Evolutionary conservation across 1,140 invertebrate genomes (phyloP).

Genomic region (Anastrepha ludens): DNA sequence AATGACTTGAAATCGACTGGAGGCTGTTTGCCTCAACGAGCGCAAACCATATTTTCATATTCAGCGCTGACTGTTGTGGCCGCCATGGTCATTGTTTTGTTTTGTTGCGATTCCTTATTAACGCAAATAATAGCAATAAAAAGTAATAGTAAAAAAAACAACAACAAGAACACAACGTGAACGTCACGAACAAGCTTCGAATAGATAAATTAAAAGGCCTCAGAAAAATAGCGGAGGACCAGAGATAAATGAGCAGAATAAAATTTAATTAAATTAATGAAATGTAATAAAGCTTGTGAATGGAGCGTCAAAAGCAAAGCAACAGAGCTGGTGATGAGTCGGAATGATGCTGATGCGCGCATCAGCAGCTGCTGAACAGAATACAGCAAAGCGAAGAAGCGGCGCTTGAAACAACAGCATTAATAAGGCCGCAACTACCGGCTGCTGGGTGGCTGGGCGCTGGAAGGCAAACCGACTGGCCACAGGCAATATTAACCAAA

Average conservation of each 20-base stretch:
- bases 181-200: background rate
- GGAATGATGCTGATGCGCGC: background rate
- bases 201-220: background rate
- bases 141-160: background rate
- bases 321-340: background rate
- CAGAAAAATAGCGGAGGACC: background rate
- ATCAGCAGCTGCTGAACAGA: background rate
- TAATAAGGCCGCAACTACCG: background rate
- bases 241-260: constrained; percentile 34
- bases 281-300: constrained; percentile 43
- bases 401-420: background rate
- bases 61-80: background rate
- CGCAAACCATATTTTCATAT: background rate
- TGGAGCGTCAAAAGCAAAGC: background rate
- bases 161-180: no score
- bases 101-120: constrained; percentile 10
- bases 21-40: background rate
- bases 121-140: background rate
- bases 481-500: background rate
- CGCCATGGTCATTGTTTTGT: background rate
- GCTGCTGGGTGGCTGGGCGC: background rate
- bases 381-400: background rate
- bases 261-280: constrained; percentile 51
- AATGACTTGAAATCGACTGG: background rate
- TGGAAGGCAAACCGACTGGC: background rate